Conservation (phyloP, 2,888 invertebrate species). For the Xanthorhoe spadicearia region DNA sequence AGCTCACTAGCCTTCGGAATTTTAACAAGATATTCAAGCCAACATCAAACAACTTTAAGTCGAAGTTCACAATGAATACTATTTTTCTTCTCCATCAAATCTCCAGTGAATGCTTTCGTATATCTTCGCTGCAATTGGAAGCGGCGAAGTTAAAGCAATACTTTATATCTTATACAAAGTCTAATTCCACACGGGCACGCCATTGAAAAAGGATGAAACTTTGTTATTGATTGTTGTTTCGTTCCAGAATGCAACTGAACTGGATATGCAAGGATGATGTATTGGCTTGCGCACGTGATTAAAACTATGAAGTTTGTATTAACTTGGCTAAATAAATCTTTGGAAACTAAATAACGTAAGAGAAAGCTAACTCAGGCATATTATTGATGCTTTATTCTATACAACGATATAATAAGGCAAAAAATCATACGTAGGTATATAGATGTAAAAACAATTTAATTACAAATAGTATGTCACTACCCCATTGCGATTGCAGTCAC, state of each 20-base stretch:
- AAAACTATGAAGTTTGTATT: constrained; percentile 30
- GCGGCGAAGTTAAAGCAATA: constrained; percentile 56
- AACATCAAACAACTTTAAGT: too few relatives aligned
- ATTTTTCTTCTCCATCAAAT: neutral
- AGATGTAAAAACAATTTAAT: constrained; percentile 24
- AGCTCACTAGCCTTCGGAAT: too few relatives aligned
- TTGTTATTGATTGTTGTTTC: constrained; percentile 66
- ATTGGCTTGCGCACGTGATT: constrained; percentile 35
- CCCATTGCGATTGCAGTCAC: constrained; percentile 67
- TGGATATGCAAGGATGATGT: constrained; percentile 47
- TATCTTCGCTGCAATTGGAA: constrained; percentile 49
- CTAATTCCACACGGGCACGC: constrained; percentile 57
- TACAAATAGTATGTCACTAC: constrained; percentile 24
- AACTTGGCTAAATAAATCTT: constrained; percentile 15
- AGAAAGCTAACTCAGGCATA: neutral
- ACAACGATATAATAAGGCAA: too few relatives aligned
- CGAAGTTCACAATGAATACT: too few relatives aligned
- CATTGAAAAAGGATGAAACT: constrained; percentile 59
- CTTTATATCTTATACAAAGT: constrained; percentile 60
- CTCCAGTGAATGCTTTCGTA: constrained; percentile 7
- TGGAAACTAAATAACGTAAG: neutral
- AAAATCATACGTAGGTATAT: too few relatives aligned
- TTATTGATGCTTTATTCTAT: neutral
- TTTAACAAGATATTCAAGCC: too few relatives aligned
- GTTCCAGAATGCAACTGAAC: constrained; percentile 49